Conservation (phyloP, 2,888 invertebrate genomes). For the Apoda limacodes region DNA sequence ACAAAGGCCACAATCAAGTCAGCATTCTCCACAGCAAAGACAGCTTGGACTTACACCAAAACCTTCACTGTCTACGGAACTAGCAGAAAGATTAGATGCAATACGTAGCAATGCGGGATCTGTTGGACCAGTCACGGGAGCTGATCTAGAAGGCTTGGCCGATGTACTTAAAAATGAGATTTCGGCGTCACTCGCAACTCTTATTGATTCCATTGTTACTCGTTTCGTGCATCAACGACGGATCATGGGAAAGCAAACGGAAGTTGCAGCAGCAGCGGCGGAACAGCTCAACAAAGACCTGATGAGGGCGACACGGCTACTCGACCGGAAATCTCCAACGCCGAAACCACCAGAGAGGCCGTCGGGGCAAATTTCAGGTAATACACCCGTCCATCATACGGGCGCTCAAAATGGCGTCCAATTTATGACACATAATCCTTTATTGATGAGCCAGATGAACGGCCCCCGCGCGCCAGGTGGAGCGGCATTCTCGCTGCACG, state of each 20-base stretch:
- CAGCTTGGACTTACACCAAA: slow-evolving; percentile 57
- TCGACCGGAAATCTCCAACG: slow-evolving; percentile 84
- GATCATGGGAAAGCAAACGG: slow-evolving; percentile 80
- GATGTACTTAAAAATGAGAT: slow-evolving; percentile 93
- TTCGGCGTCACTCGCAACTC: slow-evolving; percentile 82
- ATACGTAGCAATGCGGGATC: slow-evolving; percentile 78
- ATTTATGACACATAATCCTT: slow-evolving; percentile 55
- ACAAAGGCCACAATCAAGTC: slow-evolving; percentile 71
- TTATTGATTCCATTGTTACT: slow-evolving; percentile 90
- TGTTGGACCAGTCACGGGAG: slow-evolving; percentile 76
- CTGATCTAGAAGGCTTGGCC: slow-evolving; percentile 90
- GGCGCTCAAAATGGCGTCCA: slow-evolving; percentile 58
- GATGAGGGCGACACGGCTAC: slow-evolving; percentile 82
- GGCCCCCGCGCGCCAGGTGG: slow-evolving; percentile 72
- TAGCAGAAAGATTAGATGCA: slow-evolving; percentile 82
- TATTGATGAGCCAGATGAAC: slow-evolving; percentile 66
- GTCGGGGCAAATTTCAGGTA: slow-evolving; percentile 67
- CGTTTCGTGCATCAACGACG: slow-evolving; percentile 86
- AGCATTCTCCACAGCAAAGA: slow-evolving; percentile 67
- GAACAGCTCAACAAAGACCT: slow-evolving; percentile 89
- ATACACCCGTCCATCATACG: slow-evolving; percentile 63
- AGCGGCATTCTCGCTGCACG: slow-evolving; percentile 78
- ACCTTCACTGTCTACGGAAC: slow-evolving; percentile 72
- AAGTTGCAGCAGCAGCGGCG: slow-evolving; percentile 82
- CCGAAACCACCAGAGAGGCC: slow-evolving; percentile 78